Evolutionary conservation across 2,113 vertebrate species (phyloP).

Genomic region (Neotoma lepida): DNA sequence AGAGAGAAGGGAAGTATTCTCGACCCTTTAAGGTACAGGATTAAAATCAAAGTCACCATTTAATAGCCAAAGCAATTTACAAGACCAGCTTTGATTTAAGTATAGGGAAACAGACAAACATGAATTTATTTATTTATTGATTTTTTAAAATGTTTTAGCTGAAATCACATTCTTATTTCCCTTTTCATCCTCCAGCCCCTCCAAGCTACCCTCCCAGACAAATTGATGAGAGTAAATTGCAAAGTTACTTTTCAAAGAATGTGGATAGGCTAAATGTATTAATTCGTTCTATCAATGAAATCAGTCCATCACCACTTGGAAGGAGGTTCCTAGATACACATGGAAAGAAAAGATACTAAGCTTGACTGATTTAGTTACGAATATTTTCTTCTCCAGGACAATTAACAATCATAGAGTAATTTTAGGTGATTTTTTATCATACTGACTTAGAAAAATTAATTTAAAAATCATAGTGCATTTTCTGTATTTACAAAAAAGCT

Average conservation of each 20-base stretch:
- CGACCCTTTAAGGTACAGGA: not conserved
- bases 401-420: slow-evolving; percentile 32
- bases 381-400: not conserved
- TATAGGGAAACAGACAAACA: not conserved
- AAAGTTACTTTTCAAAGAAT: slow-evolving; percentile 5
- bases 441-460: slow-evolving; percentile 36
- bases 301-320: not conserved
- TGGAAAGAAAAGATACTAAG: not conserved
- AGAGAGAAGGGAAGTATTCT: not conserved
- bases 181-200: not conserved
- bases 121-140: not conserved
- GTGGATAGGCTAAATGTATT: not conserved
- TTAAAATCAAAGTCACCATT: not conserved
- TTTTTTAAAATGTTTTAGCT: not conserved
- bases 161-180: not conserved
- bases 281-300: slow-evolving; percentile 8
- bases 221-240: not conserved
- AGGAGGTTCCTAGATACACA: not conserved
- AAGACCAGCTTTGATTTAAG: not conserved
- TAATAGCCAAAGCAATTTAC: not conserved
- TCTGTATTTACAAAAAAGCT: slow-evolving; percentile 37
- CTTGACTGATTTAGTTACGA: slow-evolving; percentile 36
- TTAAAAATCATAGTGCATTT: not conserved
- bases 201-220: not conserved
- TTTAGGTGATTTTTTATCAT: slow-evolving; percentile 39